Conservation (phyloP, 1,140 invertebrate species). For the Drosophila bocki region DNA sequence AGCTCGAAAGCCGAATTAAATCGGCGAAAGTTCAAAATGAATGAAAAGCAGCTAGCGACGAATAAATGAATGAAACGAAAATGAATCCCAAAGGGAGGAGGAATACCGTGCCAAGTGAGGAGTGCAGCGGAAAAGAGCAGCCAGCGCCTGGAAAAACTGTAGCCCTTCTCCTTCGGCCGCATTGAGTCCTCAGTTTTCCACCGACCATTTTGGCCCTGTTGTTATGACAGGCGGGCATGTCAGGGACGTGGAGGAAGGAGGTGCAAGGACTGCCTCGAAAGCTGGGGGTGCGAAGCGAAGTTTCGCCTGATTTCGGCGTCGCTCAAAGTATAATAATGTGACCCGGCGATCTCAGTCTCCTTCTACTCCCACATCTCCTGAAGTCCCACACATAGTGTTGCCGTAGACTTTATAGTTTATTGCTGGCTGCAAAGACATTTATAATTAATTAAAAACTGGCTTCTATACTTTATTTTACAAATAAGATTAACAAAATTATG, state of each 20-base stretch:
- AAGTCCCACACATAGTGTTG: constrained; percentile 9
- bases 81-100: constrained; percentile 62
- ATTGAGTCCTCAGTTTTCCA: constrained; percentile 25
- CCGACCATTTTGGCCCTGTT: constrained; percentile 46
- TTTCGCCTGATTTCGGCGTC: constrained; percentile 74
- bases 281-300: constrained; percentile 35
- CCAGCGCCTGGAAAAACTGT: constrained; percentile 60
- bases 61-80: constrained; percentile 81
- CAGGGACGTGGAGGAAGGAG: background rate
- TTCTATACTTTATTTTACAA: background rate
- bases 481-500: background rate
- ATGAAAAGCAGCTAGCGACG: constrained; percentile 66
- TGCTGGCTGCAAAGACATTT: background rate
- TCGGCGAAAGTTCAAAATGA: constrained; percentile 76
- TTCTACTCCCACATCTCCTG: background rate
- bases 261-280: constrained; percentile 21
- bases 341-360: constrained; percentile 28
- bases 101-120: background rate
- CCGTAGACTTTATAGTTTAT: constrained; percentile 8
- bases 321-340: constrained; percentile 81
- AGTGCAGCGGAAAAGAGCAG: constrained; percentile 57
- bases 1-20: constrained; percentile 76
- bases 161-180: constrained; percentile 42
- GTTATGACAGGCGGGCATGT: constrained; percentile 57
- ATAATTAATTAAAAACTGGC: background rate